Percentiles rank a stretch among this genome's conserved stretches.
Conservation (phyloP, 2,113 vertebrate species). For the Anoura caudifer region DNA sequence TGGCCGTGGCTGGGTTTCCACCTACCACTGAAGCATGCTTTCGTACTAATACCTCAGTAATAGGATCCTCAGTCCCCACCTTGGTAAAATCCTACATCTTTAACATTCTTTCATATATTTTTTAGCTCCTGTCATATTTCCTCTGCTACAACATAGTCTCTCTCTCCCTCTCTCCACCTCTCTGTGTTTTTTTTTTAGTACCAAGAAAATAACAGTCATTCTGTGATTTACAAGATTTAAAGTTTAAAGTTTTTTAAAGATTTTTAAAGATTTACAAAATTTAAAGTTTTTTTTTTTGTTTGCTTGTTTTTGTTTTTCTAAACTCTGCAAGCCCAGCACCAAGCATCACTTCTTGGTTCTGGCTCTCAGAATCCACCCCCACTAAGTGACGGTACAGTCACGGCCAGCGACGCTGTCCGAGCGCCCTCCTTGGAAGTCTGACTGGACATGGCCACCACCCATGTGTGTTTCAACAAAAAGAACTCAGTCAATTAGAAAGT, state of each 20-base stretch:
- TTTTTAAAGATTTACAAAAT: too few species aligned
- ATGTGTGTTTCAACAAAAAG: neutral
- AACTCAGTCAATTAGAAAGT: neutral
- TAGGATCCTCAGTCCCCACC: rapidly evolving
- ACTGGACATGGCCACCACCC: neutral
- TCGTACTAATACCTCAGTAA: neutral
- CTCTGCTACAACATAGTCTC: neutral
- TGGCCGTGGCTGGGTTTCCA: neutral
- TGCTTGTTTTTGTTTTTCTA: neutral
- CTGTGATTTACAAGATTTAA: neutral
- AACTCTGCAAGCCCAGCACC: neutral
- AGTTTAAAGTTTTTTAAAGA: too few species aligned
- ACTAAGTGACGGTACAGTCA: neutral
- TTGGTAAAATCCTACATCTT: neutral
- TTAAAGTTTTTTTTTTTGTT: too few species aligned
- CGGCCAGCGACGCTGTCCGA: neutral
- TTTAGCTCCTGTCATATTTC: neutral
- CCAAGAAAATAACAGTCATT: neutral
- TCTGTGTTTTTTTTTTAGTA: neutral
- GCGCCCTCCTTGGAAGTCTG: neutral
- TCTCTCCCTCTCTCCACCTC: neutral
- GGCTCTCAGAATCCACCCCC: neutral
- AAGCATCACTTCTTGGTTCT: neutral
- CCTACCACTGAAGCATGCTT: neutral
- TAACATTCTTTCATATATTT: neutral